Base-by-base conservation (phyloP, 2,797 vertebrate species). In the Vireo griseus region DNA sequence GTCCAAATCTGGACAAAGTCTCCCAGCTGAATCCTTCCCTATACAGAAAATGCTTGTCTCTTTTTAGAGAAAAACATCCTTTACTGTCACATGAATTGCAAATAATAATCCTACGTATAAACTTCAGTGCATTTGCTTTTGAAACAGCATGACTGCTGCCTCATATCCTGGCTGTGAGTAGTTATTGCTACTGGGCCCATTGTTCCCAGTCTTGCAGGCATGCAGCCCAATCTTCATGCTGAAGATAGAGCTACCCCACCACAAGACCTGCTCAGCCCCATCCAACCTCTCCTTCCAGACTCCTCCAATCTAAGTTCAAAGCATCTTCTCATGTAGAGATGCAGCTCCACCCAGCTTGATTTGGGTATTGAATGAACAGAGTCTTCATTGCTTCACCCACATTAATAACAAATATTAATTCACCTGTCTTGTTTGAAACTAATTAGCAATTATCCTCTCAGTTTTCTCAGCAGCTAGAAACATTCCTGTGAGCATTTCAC, bases 381-480 rank as follows among this genome's bases (percentile, higher is more conserved):
- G 37, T 31, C 29, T 50, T 90, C 35, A 47, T 63, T 83, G 31
- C 54, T 65, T 51, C 67, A 78, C 21, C n/a, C 67, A 52, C 44
- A 48, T 55, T 69, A 76, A 74, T 11, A 24, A 29, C 59, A 82
- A 78, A 28, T 61, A 77, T 35, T 90, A 89, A 93, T 87, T 76
- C 63, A 91, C 55, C 58, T 75, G 62, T 44, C 81, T 79, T 80
- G 16, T 69, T 91, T 74, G 35, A 85, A 85, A 79, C 48, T 59
- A 54, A 45, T 73, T 42, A 76, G 63, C 33, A 79, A 85, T 50
- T 71, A 73, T 39, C 67, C 40, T 42, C 65, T 63, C 48, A 8
- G 48, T 48, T 92, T 87, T 48, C 74, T 58, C 59, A 52, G 48
- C 52, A 91, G 57, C 59, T 78, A 42, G n/a, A 91, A 75, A 55